Conservation (phyloP, 2,888 invertebrate species). For the Drosophila colorata region DNA sequence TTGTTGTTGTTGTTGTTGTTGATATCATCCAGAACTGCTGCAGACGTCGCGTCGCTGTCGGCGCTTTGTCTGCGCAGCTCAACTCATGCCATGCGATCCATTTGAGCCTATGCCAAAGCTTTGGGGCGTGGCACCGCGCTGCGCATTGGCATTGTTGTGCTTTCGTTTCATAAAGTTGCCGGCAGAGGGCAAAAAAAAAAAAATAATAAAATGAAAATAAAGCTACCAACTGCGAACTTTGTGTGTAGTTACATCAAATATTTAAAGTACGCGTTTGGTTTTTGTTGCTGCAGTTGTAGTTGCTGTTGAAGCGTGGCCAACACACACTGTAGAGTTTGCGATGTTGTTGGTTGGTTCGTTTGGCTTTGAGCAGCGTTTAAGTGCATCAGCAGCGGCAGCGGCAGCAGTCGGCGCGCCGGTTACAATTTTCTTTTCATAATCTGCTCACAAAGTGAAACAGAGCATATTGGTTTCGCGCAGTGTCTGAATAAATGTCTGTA, state of each 20-base stretch:
- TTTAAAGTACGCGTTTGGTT: constrained; percentile 65
- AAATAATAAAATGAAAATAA: constrained; percentile 29
- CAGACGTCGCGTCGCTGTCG: constrained; percentile 68
- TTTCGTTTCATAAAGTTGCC: constrained; percentile 59
- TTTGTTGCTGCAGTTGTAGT: constrained; percentile 1
- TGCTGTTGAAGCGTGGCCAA: constrained; percentile 15
- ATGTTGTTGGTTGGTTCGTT: constrained; percentile 51
- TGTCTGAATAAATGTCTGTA: too few relatives aligned
- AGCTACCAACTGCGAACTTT: constrained; percentile 53
- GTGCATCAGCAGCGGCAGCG: constrained; percentile 38
- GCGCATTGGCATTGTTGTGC: constrained; percentile 70
- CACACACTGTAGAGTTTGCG: constrained; percentile 30
- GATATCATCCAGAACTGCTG: constrained; percentile 61
- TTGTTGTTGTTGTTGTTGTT: constrained; percentile 36
- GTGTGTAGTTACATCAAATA: constrained; percentile 65
- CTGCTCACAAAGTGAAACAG: constrained; percentile 1
- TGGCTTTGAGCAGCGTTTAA: constrained; percentile 53
- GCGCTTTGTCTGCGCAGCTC: constrained; percentile 73
- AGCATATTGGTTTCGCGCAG: background rate
- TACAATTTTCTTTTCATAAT: constrained; percentile 40
- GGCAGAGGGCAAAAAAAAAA: constrained; percentile 30
- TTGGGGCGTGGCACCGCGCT: constrained; percentile 40
- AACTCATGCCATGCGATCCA: constrained; percentile 70
- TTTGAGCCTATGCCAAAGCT: constrained; percentile 44
- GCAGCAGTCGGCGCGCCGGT: constrained; percentile 50